A percentile compares a stretch with the other conserved stretches of the same genome.
Conservation (phyloP, 2,888 invertebrate genomes). For the Apotomis capreana region DNA sequence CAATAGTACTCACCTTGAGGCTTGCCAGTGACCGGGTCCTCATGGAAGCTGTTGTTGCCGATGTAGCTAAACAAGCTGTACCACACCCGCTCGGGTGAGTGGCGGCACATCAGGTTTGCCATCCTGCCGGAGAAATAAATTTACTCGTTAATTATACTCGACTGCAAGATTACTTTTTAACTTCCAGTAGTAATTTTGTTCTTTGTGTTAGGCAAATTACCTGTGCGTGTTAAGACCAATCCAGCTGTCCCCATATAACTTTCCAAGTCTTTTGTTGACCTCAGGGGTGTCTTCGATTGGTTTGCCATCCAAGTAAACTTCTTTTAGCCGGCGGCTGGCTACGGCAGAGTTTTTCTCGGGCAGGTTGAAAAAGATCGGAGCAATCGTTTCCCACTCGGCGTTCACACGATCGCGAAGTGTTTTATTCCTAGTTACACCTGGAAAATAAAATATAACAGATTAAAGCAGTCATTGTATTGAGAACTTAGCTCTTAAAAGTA, state of each 20-base stretch:
- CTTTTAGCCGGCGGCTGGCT: slow-evolving; percentile 78
- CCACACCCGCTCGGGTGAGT: slow-evolving; percentile 82
- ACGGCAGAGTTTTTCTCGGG: slow-evolving; percentile 77
- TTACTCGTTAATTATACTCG: neutral
- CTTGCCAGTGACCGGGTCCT: slow-evolving; percentile 77
- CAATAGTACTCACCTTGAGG: slow-evolving; percentile 66
- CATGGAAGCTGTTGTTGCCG: slow-evolving; percentile 83
- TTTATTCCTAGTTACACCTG: slow-evolving; percentile 82
- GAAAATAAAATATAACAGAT: slow-evolving; percentile 34
- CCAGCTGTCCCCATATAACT: slow-evolving; percentile 84
- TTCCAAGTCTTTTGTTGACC: slow-evolving; percentile 66
- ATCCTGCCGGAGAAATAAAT: slow-evolving; percentile 60
- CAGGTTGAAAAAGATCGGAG: slow-evolving; percentile 87
- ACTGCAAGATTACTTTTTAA: neutral
- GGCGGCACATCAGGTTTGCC: slow-evolving; percentile 82
- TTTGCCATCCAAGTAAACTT: slow-evolving; percentile 67
- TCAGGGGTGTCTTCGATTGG: slow-evolving; percentile 62
- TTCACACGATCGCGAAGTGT: slow-evolving; percentile 81
- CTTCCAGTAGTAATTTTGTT: too few relatives aligned
- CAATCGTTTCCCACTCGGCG: slow-evolving; percentile 83
- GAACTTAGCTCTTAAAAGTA: too few relatives aligned
- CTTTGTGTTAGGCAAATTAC: slow-evolving; percentile 43
- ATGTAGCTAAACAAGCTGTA: slow-evolving; percentile 85
- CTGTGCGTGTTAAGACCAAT: slow-evolving; percentile 84
- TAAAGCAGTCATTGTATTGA: neutral